Evolutionary conservation across 2,888 invertebrate genomes (phyloP).

Genomic region (Cryptus armator): DNA sequence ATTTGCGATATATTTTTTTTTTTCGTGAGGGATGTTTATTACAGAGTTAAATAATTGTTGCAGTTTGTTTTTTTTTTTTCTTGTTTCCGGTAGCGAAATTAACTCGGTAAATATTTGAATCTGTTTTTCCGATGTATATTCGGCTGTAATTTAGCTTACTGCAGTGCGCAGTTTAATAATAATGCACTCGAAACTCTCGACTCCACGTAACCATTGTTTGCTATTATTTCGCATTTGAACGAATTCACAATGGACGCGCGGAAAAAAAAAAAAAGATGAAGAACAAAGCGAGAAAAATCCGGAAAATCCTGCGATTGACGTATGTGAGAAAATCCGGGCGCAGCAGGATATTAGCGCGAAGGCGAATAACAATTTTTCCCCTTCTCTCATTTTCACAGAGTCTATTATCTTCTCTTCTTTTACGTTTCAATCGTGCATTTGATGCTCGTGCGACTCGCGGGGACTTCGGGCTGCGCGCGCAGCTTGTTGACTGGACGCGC

Average conservation of each 20-base stretch:
- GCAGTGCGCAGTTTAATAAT: too few relatives aligned
- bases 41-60: background rate
- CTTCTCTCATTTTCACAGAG: background rate
- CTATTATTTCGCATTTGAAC: background rate
- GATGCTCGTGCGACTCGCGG: background rate
- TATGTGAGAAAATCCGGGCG: slow-evolving; percentile 44
- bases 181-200: too few relatives aligned
- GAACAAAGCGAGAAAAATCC: background rate
- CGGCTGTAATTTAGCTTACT: too few relatives aligned
- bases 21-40: too few relatives aligned
- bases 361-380: slow-evolving; percentile 32
- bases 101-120: too few relatives aligned
- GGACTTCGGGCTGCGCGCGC: slow-evolving; percentile 48
- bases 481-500: slow-evolving; percentile 56
- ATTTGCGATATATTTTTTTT: background rate
- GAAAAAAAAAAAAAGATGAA: background rate
- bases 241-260: background rate
- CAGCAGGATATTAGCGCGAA: slow-evolving; percentile 32
- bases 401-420: slow-evolving; percentile 9
- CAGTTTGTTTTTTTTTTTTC: background rate
- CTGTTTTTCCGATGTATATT: too few relatives aligned
- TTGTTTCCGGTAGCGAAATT: background rate
- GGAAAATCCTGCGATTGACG: slow-evolving; percentile 33
- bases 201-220: too few relatives aligned
- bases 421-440: background rate